A percentile compares a stretch with the other conserved stretches of the same genome.
Evolutionary conservation across 1,140 invertebrate species (phyloP).

Genomic region (Leguminivora glycinivorella): DNA sequence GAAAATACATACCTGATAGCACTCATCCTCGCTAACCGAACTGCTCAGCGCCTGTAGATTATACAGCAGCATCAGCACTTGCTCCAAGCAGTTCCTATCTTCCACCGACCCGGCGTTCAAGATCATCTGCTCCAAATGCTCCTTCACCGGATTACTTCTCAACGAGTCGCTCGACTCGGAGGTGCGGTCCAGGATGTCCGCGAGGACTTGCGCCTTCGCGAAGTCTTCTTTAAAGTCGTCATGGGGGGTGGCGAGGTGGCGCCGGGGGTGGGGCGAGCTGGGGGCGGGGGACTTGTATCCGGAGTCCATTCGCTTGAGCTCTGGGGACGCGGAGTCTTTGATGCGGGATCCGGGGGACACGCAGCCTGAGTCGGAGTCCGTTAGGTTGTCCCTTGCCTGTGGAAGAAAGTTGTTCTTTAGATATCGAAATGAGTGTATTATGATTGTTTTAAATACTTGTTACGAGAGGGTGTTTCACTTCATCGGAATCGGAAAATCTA

Average conservation of each 20-base stretch:
- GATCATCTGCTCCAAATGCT: conserved; percentile 73
- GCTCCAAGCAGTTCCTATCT: conserved; percentile 80
- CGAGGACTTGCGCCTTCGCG: conserved; percentile 67
- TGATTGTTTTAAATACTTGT: neutral
- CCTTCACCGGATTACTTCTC: conserved; percentile 70
- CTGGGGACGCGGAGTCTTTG: conserved; percentile 77
- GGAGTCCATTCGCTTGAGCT: conserved; percentile 76
- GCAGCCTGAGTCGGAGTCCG: conserved; percentile 77
- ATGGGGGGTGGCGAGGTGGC: conserved; percentile 58
- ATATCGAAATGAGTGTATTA: neutral
- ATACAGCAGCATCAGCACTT: conserved; percentile 79
- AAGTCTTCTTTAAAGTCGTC: conserved; percentile 74
- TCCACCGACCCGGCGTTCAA: conserved; percentile 74
- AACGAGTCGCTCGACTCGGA: conserved; percentile 70
- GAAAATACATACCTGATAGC: conserved; percentile 60
- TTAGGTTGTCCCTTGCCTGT: conserved; percentile 75
- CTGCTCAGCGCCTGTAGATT: conserved; percentile 79
- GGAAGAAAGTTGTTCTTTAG: conserved; percentile 33
- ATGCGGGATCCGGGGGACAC: conserved; percentile 76
- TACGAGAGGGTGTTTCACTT: neutral
- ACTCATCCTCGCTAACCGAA: conserved; percentile 75
- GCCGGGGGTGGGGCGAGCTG: conserved; percentile 65
- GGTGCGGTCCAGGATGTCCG: conserved; percentile 64
- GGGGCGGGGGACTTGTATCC: conserved; percentile 76
- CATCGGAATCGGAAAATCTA: too few species aligned